phyloP scores from a whole-genome alignment of 64 coral and sea anemone genomes.

The Acropora tenuis region DNA sequence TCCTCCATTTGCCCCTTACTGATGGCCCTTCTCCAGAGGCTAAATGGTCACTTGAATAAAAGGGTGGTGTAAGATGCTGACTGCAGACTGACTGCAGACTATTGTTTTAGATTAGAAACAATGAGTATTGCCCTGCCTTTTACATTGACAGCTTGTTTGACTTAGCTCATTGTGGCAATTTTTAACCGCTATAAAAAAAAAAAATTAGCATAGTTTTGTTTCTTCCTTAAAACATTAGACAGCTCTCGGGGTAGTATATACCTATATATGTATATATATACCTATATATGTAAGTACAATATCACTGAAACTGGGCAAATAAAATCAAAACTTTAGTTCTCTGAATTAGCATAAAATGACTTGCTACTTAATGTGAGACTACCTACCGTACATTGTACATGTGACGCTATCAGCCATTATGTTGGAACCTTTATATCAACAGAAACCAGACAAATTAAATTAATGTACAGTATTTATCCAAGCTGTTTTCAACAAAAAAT shows the following conservation, averaged over 20 bases:
- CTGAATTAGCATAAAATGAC: slow-evolving; percentile 13
- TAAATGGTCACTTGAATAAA: slow-evolving; percentile 12
- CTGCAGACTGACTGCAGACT: neutral
- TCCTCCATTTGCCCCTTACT: neutral
- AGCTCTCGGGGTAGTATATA: slow-evolving; percentile 2
- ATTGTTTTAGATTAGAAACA: too few relatives aligned
- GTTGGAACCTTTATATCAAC: slow-evolving; percentile 9
- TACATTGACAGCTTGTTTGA: neutral
- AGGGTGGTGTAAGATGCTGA: neutral
- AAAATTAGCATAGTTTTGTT: neutral
- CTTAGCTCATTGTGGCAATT: slow-evolving; percentile 6
- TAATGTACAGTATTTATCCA: neutral
- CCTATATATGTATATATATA: slow-evolving; percentile 1
- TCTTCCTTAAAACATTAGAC: neutral
- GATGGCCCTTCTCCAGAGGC: neutral
- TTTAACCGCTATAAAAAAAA: neutral
- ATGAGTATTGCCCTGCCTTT: neutral
- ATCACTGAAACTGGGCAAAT: slow-evolving; percentile 22
- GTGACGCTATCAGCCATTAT: slow-evolving; percentile 5
- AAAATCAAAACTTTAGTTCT: neutral
- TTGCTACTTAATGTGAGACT: slow-evolving; percentile 4
- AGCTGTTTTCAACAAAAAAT: neutral
- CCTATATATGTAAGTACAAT: slow-evolving; percentile 13
- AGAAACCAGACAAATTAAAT: slow-evolving; percentile 4
- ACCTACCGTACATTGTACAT: slow-evolving; percentile 7